Base-by-base conservation (phyloP, 30 jellyfish, hydroid and myxozoan genomes). In the Cassiopea andromeda region DNA sequence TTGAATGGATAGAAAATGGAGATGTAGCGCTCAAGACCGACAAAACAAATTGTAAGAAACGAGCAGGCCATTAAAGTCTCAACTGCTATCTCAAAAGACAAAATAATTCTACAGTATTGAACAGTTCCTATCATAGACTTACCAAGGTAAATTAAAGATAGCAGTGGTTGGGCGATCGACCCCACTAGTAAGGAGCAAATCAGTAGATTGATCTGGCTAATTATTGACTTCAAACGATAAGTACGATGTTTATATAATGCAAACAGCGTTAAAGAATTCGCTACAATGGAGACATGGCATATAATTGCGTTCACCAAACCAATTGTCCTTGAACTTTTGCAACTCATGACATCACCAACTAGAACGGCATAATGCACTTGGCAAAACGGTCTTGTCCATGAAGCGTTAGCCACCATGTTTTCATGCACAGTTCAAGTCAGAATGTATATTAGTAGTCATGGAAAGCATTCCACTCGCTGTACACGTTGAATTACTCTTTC, bases 1-100 rank as follows among this genome's bases (percentile, higher is more conserved):
- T 57, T 59, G 89, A 87, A 87, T 60, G 94, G 94, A 47, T 87
- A 61, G 75, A 87, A 77, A 2, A 87, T 77, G 2, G 94, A 78
- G 47, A 75, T 47, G 83, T 46, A 87, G 19, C 94, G 82, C 72
- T 87, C 94, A 45, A 67, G 43, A 59, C 83, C 74, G 13, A 77
- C 94, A 60, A 47, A 60, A 54, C 85, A 76, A 45, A 87, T 83
- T 2, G 94, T 71, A 44, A 75, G 19, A 61, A 87, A 87, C 6
- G 89, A 46, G 68, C 89, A 66, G 38, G 50, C 44, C 61, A 87
- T 49, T 69, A 87, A 59, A 16, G 68, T 71, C 14, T 71, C 81
- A 7, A 59, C 94, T 15, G 57, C 71, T 7, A 82, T 19, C 59
- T 82, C 82, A 19, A 43, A 82, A 2, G 91, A 78, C 5, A 60